Base-by-base conservation (phyloP, 2,113 vertebrate genomes). In the Epinephelus cyanopodus region DNA sequence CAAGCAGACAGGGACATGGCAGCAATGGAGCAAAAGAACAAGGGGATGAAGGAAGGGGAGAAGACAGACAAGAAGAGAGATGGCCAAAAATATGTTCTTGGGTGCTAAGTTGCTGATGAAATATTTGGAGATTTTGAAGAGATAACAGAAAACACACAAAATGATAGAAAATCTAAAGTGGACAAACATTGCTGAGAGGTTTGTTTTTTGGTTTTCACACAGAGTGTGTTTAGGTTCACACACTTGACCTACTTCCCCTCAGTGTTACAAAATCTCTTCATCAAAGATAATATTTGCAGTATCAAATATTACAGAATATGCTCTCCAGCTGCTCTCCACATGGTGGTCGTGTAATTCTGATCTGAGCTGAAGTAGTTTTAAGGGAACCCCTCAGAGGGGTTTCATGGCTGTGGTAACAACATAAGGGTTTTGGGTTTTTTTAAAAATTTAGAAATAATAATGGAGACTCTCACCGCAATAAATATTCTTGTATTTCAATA, bases 1-100 rank as follows among this genome's bases (percentile, higher is more conserved):
- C 82, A 85, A 47, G 48, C 47, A 80, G 76, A 81, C 68, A 57
- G 78, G 77, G 78, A 76, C 81, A 79, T 83, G 82, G 74, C 81
- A 86, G 75, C 70, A 25, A 53, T 14, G 15, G 52, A 72, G 74
- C n/a, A 67, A 66, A 60, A 65, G 82, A 79, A 62, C 25, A 69
- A 66, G 33, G 37, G 53, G 45, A 69, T 1, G 27, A 57, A 17
- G 17, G 23, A 56, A n/a, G 18, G 39, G 29, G 39, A 45, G 64
- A n/a, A 48, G 29, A 61, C 15, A 65, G 74, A 68, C 14, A 56
- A 47, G 47, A 66, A 52, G 15, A 60, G 29, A 47, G 33, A 79
- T 25, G 29, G 64, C 33, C 48, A 68, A 39, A 78, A 79, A 74
- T 33, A 74, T 73, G 27, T 74, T 53, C 48, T 63, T 4, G 21